Base-by-base conservation (phyloP, 2,113 vertebrate species). In the Saguinus imperator region DNA sequence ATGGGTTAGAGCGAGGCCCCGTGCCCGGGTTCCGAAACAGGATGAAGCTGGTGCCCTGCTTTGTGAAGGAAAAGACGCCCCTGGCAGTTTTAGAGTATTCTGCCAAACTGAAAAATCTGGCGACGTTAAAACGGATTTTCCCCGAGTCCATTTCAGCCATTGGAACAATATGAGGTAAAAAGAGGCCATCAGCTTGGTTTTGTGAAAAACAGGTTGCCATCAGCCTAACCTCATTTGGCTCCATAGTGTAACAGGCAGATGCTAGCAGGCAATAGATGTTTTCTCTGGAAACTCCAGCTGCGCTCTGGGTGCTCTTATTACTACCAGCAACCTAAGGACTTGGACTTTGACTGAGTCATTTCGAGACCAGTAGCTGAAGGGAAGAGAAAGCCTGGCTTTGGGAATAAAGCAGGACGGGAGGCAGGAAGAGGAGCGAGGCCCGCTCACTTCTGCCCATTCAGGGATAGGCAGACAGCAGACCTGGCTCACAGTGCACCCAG, bases 151-250 rank as follows among this genome's bases (percentile, higher is more conserved):
- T 95, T 76, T 25, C 43, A 66, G 20, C 57, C 66, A 20, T 37
- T 81, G 75, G 57, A 84, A 81, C n/a, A 61, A 70, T 3, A 14
- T 2, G 11, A 43, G 6, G 12, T 25, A 35, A 45, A 58, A 77
- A 68, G 23, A 80, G 85, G n/a, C 29, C 66, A 40, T 32, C 14
- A 13, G 84, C 21, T 10, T 80, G 48, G 68, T 81, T 81, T 83
- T 87, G 73, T 89, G 70, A 72, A 90, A 94, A 92, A 37, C 37
- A 64, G 20, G 70, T 8, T 81, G 93, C 57, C 83, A 84, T 52
- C 81, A 87, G 83, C 25, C 52, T 14, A 32, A 35, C 50, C 89
- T 94, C 64, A 40, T 64, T 25, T 72, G 66, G 32, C 87, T 87
- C 68, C 1, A 4, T 11, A 2, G 23, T 4, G 72, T 73, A 89